phyloP scores from a whole-genome alignment of 2,797 vertebrate genomes.

The Cygnus olor region DNA sequence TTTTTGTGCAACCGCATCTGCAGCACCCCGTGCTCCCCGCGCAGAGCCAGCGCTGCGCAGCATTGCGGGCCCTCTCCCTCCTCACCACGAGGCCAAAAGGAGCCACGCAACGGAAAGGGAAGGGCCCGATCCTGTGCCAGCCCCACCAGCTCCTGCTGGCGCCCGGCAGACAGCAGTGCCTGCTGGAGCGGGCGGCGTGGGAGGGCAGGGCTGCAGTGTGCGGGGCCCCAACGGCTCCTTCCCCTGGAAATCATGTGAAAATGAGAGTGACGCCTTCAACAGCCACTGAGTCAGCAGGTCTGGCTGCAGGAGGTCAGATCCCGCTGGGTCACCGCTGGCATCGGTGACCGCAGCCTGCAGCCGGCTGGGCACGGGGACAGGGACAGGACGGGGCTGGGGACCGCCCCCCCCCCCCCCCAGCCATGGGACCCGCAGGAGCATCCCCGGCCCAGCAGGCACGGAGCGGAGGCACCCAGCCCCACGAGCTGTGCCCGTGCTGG shows the following conservation, averaged over 20 bases:
- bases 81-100: background rate
- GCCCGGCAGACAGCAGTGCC: too few relatives aligned
- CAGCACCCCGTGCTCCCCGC: background rate
- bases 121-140: background rate
- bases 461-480: background rate
- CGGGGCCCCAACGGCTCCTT: background rate
- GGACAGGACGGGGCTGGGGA: background rate
- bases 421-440: background rate
- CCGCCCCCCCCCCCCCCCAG: background rate
- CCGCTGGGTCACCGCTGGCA: background rate
- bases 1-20: background rate
- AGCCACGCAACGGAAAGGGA: background rate
- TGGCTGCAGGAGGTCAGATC: background rate
- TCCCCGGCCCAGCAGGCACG: background rate
- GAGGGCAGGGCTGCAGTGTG: background rate
- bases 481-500: background rate
- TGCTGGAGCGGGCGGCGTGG: too few relatives aligned
- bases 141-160: background rate
- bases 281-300: conserved; percentile 13
- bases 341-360: too few relatives aligned
- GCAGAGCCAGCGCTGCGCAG: background rate
- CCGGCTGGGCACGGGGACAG: background rate
- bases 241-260: conserved; percentile 45
- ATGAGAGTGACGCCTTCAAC: conserved; percentile 9
- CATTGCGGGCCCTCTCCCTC: background rate